These are phyloP conservation scores for Phlogophora meticulosa DNA, from an alignment of 2,888 invertebrate genomes.

Conservation along the genomic window DNA sequence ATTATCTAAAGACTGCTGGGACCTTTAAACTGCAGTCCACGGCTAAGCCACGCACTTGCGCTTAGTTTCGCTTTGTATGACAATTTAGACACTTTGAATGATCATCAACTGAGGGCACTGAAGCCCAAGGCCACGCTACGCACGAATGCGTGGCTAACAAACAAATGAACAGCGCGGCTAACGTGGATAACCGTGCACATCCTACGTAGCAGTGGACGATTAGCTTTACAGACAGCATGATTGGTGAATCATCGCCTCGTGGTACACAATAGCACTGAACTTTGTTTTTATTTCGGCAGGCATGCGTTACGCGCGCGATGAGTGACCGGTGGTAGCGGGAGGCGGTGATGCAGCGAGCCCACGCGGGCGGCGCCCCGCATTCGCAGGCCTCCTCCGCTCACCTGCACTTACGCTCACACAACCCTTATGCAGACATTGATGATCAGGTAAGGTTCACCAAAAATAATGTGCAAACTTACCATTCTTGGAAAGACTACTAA, in stretches of 20 bases:
- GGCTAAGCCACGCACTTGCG: no score
- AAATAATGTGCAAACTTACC: neutral
- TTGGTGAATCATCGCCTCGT: constrained; percentile 34
- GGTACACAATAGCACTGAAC: constrained; percentile 37
- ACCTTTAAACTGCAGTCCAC: neutral
- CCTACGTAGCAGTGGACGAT: neutral
- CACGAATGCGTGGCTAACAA: neutral
- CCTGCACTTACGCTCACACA: constrained; percentile 78
- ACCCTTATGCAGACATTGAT: constrained; percentile 86
- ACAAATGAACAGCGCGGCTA: neutral
- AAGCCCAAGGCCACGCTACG: neutral
- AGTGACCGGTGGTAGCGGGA: constrained; percentile 86
- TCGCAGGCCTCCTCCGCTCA: constrained; percentile 84
- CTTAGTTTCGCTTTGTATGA: no score
- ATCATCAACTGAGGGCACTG: no score
- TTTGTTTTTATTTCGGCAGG: constrained; percentile 63
- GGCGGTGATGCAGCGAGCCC: constrained; percentile 90
- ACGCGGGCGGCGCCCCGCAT: constrained; percentile 88
- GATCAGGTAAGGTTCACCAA: constrained; percentile 82
- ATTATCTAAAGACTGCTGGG: no score
- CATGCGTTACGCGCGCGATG: constrained; percentile 77
- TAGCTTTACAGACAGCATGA: constrained; percentile 9
- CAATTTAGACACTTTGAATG: no score
- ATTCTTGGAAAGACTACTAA: neutral
- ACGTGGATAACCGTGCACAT: neutral